Evolutionary conservation across 2,888 invertebrate genomes (phyloP).

Genomic region (Melanargia galathea): DNA sequence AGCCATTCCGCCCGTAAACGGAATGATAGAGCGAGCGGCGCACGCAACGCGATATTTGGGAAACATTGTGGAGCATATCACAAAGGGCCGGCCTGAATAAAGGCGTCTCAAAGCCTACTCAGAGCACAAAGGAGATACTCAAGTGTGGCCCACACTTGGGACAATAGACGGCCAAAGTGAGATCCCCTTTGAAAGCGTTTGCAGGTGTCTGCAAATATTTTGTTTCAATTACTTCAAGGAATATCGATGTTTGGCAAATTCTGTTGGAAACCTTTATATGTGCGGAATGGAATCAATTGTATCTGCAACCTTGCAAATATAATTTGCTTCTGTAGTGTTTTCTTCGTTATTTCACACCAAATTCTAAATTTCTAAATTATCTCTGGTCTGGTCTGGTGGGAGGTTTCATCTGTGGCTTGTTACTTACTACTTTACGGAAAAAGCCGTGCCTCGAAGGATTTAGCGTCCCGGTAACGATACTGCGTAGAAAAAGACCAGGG

Average conservation of each 20-base stretch:
- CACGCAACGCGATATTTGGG: constrained; percentile 22
- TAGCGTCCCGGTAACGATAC: too few relatives aligned
- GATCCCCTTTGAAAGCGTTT: constrained; percentile 25
- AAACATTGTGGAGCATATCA: constrained; percentile 15
- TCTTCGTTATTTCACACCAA: too few relatives aligned
- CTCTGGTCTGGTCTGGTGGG: too few relatives aligned
- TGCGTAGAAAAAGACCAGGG: too few relatives aligned
- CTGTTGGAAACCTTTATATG: neutral
- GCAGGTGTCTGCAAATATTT: constrained; percentile 33
- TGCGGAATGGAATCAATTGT: neutral
- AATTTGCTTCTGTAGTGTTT: neutral
- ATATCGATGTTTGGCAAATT: constrained; percentile 20
- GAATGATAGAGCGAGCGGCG: constrained; percentile 16
- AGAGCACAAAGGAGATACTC: constrained; percentile 16
- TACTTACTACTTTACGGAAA: too few relatives aligned
- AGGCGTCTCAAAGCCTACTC: constrained; percentile 23
- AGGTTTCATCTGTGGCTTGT: too few relatives aligned
- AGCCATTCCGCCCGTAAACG: constrained; percentile 4
- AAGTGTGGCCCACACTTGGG: constrained; percentile 17
- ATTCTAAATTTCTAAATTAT: too few relatives aligned
- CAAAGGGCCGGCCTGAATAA: constrained; percentile 21
- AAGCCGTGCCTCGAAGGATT: too few relatives aligned
- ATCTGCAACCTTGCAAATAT: neutral
- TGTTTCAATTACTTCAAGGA: constrained; percentile 31
- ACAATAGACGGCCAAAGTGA: constrained; percentile 29